Base-by-base conservation (phyloP, 1,140 invertebrate species). In the Sminthurides bifidus region DNA sequence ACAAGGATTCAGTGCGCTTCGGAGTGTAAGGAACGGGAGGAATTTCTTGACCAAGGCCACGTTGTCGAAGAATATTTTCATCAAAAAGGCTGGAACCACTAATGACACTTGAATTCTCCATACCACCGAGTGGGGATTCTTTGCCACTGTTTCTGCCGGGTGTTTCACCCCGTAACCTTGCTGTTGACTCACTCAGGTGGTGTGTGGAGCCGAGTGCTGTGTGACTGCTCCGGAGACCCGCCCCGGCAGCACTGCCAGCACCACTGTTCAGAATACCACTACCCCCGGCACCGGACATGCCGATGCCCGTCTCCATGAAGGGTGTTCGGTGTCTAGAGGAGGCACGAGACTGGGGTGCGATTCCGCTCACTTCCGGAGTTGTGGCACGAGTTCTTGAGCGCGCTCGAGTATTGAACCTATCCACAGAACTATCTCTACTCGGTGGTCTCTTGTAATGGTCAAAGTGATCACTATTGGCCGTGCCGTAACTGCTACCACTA, bases 361-460 rank as follows among this genome's bases (percentile, higher is more conserved):
- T 84, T 85, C 48, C 76, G 76, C 58, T 70, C 68, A 50, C 72
- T 69, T 50, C 72, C 65, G 52, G 70, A 66, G 72, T 72, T 51
- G 60, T 40, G 75, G 74, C 73, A 71, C 52, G 29, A 15, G 64
- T 60, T 41, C 59, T 65, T 21, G 63, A 59, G 6, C 61, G 56
- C 3, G 33, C 17, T 45, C 60, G 38, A 45, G 30, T n/a, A 21
- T 55, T 57, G 67, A 85, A 89, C 54, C 85, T 77, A 73, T 91
- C 87, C 33, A 89, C 83, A 61, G 86, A 90, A 60, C 83, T 84
- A 67, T 91, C 88, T 67, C 87, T 75, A 73, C 86, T 89, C 51
- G 87, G 84, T 67, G 84, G 77, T 67, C 84, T 77, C 70, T 90
- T 89, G 59, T 65, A 97, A 68, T 96, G 92, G 74, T 95, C 91